Evolutionary conservation across 2,113 vertebrate species (phyloP), one percentile per base, ranked within the genome.

Genomic region (Oryzias celebensis): DNA sequence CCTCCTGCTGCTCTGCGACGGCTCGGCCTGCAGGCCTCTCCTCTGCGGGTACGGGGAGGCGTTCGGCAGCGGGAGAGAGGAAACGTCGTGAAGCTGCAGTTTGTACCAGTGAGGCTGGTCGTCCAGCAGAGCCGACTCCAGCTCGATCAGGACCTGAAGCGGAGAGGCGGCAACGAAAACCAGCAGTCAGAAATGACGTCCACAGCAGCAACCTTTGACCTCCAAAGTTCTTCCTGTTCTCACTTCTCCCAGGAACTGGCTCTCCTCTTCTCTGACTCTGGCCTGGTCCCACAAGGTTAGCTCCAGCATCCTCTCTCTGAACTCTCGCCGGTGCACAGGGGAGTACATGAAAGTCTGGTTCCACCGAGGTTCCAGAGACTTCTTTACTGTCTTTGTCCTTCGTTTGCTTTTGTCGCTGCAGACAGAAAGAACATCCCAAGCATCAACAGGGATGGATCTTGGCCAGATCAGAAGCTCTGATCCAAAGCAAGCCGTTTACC

Each of bases 301-400:
- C 87, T 99, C 96, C 80, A 99, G 82, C 94, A 94, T 95, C 44
- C 95, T 89, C 68, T 97, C 95, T 49, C 93, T 92, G 89, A 98
- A 96, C 62, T 98, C 96, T 55, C 96, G 91, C 67, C 90, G 93
- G 77, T 96, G 96, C 67, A 99, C 95, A 3, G 96, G 95, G 62
- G 94, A 96, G 90, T 96, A 99, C 90, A 98, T 96, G 84, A 98
- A 99, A 18, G 97, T 99, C 91, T 99, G 97, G 86, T 94, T 98
- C 97, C 97, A 99, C 71, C 96, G 96, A 24, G 97, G 97, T 68
- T 98, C 97, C 83, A 96, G 59, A 0, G 94, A 95, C 87, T 98
- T 98, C 91, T 96, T 98, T 78, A 98, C 94, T 0, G 96, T 99
- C 91, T 99, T 99, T 41, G 97, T 99, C 88, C 97, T 94, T 74